Base-by-base conservation (phyloP, 2,888 invertebrate species). In the Horisme vitalbata region DNA sequence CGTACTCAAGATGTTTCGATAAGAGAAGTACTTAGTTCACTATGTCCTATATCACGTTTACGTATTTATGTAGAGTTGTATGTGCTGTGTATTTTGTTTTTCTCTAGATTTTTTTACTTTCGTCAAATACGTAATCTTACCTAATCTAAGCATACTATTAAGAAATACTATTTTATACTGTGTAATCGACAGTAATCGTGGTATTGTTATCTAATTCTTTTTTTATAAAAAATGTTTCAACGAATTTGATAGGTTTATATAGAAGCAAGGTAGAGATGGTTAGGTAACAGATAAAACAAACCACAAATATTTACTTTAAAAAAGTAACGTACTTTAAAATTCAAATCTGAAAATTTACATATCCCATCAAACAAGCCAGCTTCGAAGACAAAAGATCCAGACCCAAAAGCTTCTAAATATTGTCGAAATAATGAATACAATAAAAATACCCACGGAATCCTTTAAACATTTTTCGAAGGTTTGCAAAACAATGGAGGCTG, bases 391-490 rank as follows among this genome's bases (percentile, higher is more conserved):
- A 48, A 43, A 38, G 28, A 41, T 38, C 34, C 9, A 14, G 18
- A 14, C 30, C 28, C 41, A 48, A 48, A 43, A 26, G 41, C 20
- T 33, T 48, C 37, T 18, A n/a, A n/a, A 37, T 14, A 41, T 30
- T 41, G 28, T 38, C 32, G 21, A 43, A 30, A 26, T 24, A 43
- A 36, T 36, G 31, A 32, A 33, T 20, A 48, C 23, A 30, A 41
- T 28, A 21, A 46, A 45, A 24, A 33, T 26, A 43, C 30, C 24
- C 41, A 59, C 60, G 59, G 65, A 66, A 65, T 68, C 62, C 59
- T 54, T 48, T 15, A 55, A 61, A 61, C 57, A 49, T 62, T 63
- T 51, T 63, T 58, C 61, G 61, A 67, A 60, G 55, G 60, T 65
- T 59, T 57, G 65, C 18, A 18, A 31, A 35, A 45, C 15, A 46